Conservation (phyloP, 2,113 vertebrate genomes). For the Anas platyrhynchos region DNA sequence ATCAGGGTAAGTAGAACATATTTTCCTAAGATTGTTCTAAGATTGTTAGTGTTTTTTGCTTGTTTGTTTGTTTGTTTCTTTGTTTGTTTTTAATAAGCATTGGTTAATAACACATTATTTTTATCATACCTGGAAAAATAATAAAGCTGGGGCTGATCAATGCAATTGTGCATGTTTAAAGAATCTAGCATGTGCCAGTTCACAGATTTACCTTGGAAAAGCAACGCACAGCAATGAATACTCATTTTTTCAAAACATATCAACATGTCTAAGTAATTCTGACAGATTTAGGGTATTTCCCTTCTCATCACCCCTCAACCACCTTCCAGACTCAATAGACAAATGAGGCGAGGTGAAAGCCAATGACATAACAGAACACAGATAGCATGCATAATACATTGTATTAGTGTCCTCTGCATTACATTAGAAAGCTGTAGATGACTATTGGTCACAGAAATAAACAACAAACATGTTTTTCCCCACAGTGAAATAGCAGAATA, state of each 20-base stretch:
- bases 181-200: neutral
- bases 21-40: neutral
- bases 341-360: constrained; percentile 51
- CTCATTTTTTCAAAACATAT: constrained; percentile 45
- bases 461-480: neutral
- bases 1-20: neutral
- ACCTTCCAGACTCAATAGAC: constrained; percentile 39
- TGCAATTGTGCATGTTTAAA: neutral
- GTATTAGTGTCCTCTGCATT: constrained; percentile 35
- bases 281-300: constrained; percentile 67
- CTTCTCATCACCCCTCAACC: constrained; percentile 48
- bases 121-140: neutral
- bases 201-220: constrained; percentile 40
- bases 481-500: neutral
- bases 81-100: neutral
- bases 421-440: constrained; percentile 33
- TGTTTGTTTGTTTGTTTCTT: too few species aligned
- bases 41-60: neutral
- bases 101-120: neutral
- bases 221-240: neutral
- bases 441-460: constrained; percentile 29
- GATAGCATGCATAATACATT: constrained; percentile 58
- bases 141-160: neutral
- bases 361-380: constrained; percentile 39
- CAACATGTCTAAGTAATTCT: constrained; percentile 53